A percentile compares a stretch with the other conserved stretches of the same genome.
Evolutionary conservation across 2,888 invertebrate genomes (phyloP).

Genomic region (Catocala fraxini): DNA sequence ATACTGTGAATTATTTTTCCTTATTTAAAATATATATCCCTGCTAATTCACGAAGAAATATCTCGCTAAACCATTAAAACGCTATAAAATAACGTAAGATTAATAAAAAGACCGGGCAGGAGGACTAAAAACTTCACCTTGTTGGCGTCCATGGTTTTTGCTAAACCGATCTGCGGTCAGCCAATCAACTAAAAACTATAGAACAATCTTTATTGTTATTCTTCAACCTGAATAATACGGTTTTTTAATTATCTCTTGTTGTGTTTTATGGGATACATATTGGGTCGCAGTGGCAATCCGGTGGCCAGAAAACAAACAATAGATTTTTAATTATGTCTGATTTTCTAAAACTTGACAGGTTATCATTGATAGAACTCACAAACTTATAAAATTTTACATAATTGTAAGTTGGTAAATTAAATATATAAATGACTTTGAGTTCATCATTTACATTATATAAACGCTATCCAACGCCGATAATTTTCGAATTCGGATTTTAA

Average conservation of each 20-base stretch:
- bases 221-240: background rate
- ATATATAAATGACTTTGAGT: background rate
- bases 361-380: no score
- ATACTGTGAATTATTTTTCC: no score
- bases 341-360: no score
- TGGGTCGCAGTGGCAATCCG: no score
- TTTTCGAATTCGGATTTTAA: no score
- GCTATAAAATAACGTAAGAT: background rate
- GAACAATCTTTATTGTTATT: conserved; percentile 12
- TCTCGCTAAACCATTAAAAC: background rate
- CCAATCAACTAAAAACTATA: conserved; percentile 33
- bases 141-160: conserved; percentile 48
- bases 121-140: conserved; percentile 42
- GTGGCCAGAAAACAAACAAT: no score
- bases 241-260: background rate
- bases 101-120: conserved; percentile 22
- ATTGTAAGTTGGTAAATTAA: no score
- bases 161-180: conserved; percentile 18
- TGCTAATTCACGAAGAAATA: no score
- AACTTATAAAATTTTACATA: no score
- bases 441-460: background rate
- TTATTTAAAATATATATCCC: no score
- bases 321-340: no score
- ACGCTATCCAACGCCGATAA: background rate
- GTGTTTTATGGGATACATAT: no score